Evolutionary conservation across 1,140 invertebrate species (phyloP).

Genomic region (Ctenoplectra terminalis): DNA sequence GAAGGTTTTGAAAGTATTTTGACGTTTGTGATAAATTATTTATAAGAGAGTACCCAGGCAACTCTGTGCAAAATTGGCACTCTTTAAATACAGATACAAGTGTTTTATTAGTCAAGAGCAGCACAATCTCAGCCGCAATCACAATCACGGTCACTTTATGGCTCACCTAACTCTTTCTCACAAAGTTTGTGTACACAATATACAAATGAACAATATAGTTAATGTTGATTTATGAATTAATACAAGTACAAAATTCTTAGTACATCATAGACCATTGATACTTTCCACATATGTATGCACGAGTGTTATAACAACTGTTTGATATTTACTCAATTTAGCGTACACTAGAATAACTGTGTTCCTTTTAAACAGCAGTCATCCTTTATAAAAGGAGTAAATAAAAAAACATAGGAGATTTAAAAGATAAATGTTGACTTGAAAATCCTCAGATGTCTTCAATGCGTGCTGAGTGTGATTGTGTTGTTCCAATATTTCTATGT

Average conservation of each 20-base stretch:
- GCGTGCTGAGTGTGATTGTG: constrained; percentile 92
- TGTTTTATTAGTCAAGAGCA: constrained; percentile 68
- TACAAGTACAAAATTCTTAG: constrained; percentile 76
- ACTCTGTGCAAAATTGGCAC: constrained; percentile 71
- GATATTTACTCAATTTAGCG: constrained; percentile 75
- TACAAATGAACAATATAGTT: constrained; percentile 73
- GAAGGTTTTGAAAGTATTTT: constrained; percentile 69
- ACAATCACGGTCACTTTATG: constrained; percentile 72
- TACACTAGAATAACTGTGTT: constrained; percentile 72
- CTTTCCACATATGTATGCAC: constrained; percentile 71
- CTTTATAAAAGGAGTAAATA: constrained; percentile 80
- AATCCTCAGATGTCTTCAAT: constrained; percentile 96
- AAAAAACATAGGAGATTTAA: constrained; percentile 79
- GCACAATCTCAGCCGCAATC: constrained; percentile 71
- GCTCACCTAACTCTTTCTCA: constrained; percentile 70
- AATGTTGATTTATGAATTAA: constrained; percentile 71
- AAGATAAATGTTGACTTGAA: constrained; percentile 84
- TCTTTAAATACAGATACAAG: constrained; percentile 63
- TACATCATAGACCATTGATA: constrained; percentile 74
- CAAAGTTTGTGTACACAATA: constrained; percentile 70
- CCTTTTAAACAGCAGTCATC: constrained; percentile 77
- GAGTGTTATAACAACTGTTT: constrained; percentile 71
- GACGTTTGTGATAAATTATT: constrained; percentile 73
- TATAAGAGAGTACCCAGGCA: constrained; percentile 62
- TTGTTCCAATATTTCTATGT: constrained; percentile 83